Conservation (phyloP, 2,888 invertebrate genomes). For the Trilocha varians region DNA sequence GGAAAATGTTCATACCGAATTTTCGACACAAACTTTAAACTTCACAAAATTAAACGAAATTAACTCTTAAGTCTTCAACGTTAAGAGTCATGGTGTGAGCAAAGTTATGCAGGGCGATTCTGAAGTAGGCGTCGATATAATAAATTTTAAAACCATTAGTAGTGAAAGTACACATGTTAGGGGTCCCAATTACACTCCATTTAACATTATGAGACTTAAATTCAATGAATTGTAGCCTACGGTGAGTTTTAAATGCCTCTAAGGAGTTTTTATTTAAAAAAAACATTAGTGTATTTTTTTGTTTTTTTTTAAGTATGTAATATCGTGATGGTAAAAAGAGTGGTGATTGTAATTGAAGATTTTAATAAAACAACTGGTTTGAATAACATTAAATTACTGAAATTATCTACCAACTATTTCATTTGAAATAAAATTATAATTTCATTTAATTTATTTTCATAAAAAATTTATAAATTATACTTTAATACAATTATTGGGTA, state of each 20-base stretch:
- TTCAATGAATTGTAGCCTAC: conserved; percentile 59
- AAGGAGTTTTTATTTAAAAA: conserved; percentile 1
- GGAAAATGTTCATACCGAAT: conserved; percentile 1
- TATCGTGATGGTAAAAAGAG: too few relatives aligned
- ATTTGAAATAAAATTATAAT: too few relatives aligned
- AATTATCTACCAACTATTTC: too few relatives aligned
- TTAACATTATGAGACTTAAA: conserved; percentile 70
- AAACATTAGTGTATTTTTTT: neutral
- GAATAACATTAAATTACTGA: too few relatives aligned
- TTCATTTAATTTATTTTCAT: too few relatives aligned
- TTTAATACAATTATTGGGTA: too few relatives aligned
- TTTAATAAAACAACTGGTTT: too few relatives aligned
- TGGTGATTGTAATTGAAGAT: too few relatives aligned
- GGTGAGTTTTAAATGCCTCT: conserved; percentile 2
- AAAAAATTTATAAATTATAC: too few relatives aligned
- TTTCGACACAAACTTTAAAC: conserved; percentile 1
- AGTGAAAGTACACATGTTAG: conserved; percentile 64
- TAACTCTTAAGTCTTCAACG: conserved; percentile 10
- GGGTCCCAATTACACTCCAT: conserved; percentile 57
- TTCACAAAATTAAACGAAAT: neutral
- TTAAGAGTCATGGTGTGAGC: neutral
- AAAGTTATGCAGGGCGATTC: conserved; percentile 7
- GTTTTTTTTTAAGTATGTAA: too few relatives aligned
- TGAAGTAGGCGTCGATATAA: conserved; percentile 58
- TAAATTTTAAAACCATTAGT: conserved; percentile 73